Conservation (phyloP, 2,888 invertebrate species). For the Limenitis camilla region DNA sequence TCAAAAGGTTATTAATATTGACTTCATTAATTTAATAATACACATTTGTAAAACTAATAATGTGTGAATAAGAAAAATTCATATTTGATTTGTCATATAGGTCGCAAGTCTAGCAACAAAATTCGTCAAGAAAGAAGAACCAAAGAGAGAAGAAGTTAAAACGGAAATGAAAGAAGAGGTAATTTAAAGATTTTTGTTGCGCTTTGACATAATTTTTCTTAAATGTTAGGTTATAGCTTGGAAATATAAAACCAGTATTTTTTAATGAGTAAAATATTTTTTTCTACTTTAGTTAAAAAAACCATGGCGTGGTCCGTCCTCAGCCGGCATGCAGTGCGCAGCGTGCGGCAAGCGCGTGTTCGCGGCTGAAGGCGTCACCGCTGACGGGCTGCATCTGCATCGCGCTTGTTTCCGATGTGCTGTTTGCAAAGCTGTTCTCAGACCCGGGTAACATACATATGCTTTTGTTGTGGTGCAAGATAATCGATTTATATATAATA, state of each 20-base stretch:
- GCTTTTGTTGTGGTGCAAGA: too few species aligned
- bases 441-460: conserved; percentile 75
- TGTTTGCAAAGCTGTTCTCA: conserved; percentile 89
- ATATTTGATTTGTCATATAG: conserved; percentile 30
- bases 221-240: too few species aligned
- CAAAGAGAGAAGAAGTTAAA: conserved; percentile 46
- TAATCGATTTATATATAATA: too few species aligned
- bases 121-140: conserved; percentile 76
- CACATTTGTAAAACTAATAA: neutral
- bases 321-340: conserved; percentile 76
- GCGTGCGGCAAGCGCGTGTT: conserved; percentile 94
- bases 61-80: too few species aligned
- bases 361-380: conserved; percentile 90
- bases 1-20: conserved; percentile 70
- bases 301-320: conserved; percentile 51
- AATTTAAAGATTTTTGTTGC: neutral
- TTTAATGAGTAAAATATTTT: neutral
- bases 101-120: conserved; percentile 89
- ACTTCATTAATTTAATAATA: neutral
- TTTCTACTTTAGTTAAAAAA: conserved; percentile 31
- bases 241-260: too few species aligned
- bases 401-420: conserved; percentile 95
- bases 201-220: too few species aligned
- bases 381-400: conserved; percentile 92
- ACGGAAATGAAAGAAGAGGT: conserved; percentile 43